Base-by-base conservation (phyloP, 2,888 invertebrate species). In the Cybosia mesomella region DNA sequence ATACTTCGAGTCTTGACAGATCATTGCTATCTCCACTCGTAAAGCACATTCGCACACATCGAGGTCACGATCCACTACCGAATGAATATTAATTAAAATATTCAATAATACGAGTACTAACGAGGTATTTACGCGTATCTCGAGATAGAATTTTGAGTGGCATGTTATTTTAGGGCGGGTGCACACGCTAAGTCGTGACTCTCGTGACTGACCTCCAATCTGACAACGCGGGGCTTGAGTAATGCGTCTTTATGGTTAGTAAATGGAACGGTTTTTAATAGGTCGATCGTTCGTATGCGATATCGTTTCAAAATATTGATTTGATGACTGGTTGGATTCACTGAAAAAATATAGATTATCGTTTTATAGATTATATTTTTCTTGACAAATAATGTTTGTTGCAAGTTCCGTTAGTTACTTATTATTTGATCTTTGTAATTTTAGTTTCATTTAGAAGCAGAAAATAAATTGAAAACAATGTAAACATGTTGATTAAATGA, bases 181-280 rank as follows among this genome's bases (percentile, higher is more conserved):
- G 74, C 75, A 81, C 85, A 83, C 83, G 81, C 79, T 71, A 78
- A 85, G 66, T 89, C 89, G 89, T 89, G 89, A 85, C 81, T 85
- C 84, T 86, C 87, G 87, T 87, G 87, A 85, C 83, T 87, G 79
- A 70, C 68, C 83, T 68, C 74, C 74, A 79, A 88, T 88, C 86
- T 83, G 85, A 82, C 84, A 87, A 86, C 84, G 81, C 75, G 75
- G 59, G 64, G 70, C 68, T 82, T 79, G 80, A 77, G 79, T 81
- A 83, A 83, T 79, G 83, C 81, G 81, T 86, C 85, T 83, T 88
- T 83, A 85, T 82, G 73, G 80, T 49, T 54, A n/a, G 78, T 74
- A 83, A 79, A 74, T 80, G 74, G 74, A 75, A 73, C 74, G 64
- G 68, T 77, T 75, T 80, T 74, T 78, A 79, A 75, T 68, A 72